Evolutionary conservation across 2,797 vertebrate genomes (phyloP).

Genomic region (Chrosomus eos): DNA sequence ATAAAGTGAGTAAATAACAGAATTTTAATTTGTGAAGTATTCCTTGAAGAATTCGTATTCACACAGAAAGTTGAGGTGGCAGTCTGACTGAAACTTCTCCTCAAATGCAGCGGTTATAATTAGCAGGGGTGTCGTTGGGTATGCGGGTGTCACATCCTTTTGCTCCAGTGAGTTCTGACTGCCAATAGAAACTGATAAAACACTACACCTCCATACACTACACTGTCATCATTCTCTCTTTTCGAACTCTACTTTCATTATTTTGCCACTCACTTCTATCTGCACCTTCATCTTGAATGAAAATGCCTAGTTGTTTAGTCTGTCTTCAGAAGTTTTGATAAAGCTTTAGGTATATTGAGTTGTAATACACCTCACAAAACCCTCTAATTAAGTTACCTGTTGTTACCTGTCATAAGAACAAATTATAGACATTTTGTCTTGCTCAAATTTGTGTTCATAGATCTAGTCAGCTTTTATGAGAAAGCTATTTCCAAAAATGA

Average conservation of each 20-base stretch:
- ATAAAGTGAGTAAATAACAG: background rate
- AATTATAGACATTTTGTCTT: background rate
- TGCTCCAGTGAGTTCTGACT: constrained; percentile 22
- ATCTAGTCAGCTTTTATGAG: background rate
- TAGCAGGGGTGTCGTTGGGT: constrained; percentile 43
- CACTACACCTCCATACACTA: constrained; percentile 21
- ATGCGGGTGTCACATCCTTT: constrained; percentile 44
- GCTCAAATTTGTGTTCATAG: background rate
- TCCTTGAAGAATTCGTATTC: background rate
- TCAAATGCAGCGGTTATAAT: constrained; percentile 50
- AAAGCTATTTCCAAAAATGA: background rate
- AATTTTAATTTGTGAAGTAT: background rate
- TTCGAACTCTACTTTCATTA: background rate
- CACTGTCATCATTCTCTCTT: background rate
- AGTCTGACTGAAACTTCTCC: constrained; percentile 29
- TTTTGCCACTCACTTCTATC: background rate
- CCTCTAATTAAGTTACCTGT: background rate
- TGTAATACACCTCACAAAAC: background rate
- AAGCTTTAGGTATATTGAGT: background rate
- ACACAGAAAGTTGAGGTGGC: constrained; percentile 14
- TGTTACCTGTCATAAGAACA: background rate
- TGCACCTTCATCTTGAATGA: background rate
- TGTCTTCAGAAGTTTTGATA: background rate
- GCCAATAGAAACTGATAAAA: constrained; percentile 55
- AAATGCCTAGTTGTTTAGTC: constrained; percentile 2